Base-by-base conservation (phyloP, 2,888 invertebrate species). In the Cynaeus angustus region DNA sequence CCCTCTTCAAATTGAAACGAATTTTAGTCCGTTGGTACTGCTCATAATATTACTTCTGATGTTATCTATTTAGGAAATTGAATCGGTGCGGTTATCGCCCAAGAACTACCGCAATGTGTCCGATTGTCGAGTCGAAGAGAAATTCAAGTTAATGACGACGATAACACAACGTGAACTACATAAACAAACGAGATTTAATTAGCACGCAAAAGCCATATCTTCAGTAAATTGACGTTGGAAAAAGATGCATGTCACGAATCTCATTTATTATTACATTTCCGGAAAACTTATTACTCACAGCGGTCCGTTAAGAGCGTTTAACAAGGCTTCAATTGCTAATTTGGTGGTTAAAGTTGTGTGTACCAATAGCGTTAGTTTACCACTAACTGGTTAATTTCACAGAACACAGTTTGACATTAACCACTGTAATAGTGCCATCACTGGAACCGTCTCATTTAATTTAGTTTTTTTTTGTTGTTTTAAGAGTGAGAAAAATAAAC, bases 31-130 rank as follows among this genome's bases (percentile, higher is more conserved):
- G 30, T 3, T 14, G 33, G 28, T 13, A 16, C 61, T 26, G 53
- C 46, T 21, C 38, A 33, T 52, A 43, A 65, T 53, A 66, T 66
- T 48, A 68, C 45, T 64, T 48, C 62, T 62, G 68, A 68, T 68
- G 14, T n/a, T 62, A 68, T 68, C 68, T 68, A 33, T 55, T 65
- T 66, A 69, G 76, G 75, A 76, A 76, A 76, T 76, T 76, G 76
- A 76, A 76, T 74, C 68, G 58, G 64, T 12, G 59, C 55, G 58
- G 68, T 67, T 70, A 74, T 66, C 70, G 69, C 59, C 68, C 56
- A 66, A 71, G 68, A 70, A 72, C 45, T 61, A 55, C 62, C 50
- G 65, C 65, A 65, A 53, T 65, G 55, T 67, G 52, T 50, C 45
- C 38, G 50, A 50, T 43, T 52, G 67, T 56, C 45, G 45, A 66